These are phyloP conservation scores for Channallabes apus DNA, from an alignment of 2,797 vertebrate species.

Conservation along the genomic window DNA sequence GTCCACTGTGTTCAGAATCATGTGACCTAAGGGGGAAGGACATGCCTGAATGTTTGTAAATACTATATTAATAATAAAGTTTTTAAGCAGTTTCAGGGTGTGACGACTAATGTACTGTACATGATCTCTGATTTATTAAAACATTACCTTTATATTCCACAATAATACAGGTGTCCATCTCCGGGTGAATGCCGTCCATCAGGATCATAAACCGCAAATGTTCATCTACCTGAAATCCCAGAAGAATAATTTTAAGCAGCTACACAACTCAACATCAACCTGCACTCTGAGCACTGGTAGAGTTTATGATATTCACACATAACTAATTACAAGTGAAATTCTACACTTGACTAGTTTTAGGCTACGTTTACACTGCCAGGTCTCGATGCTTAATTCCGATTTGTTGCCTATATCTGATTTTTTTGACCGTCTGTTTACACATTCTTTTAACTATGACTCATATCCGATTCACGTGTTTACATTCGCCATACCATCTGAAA, in stretches of 20 bases:
- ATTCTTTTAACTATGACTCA: too few species aligned
- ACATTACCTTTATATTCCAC: conserved; percentile 81
- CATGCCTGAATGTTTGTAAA: background rate
- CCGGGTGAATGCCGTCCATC: conserved; percentile 81
- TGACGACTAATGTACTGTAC: background rate
- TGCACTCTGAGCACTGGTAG: background rate
- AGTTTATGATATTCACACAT: background rate
- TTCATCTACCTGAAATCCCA: conserved; percentile 67
- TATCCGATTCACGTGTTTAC: too few species aligned
- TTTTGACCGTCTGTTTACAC: too few species aligned
- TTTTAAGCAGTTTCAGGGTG: background rate
- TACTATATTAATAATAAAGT: background rate
- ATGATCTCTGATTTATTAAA: background rate
- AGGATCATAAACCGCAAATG: conserved; percentile 81
- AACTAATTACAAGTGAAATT: background rate
- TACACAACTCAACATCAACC: conserved; percentile 47
- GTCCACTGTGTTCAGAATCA: conserved; percentile 82
- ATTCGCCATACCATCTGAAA: too few species aligned
- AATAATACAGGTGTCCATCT: conserved; percentile 84
- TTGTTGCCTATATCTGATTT: too few species aligned
- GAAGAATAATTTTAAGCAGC: background rate
- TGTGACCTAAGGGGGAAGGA: conserved; percentile 68
- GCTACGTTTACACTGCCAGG: too few species aligned
- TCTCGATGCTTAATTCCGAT: too few species aligned
- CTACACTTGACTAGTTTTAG: background rate